phyloP scores from a whole-genome alignment of 2,113 vertebrate species.

The Syngnathus floridae region DNA sequence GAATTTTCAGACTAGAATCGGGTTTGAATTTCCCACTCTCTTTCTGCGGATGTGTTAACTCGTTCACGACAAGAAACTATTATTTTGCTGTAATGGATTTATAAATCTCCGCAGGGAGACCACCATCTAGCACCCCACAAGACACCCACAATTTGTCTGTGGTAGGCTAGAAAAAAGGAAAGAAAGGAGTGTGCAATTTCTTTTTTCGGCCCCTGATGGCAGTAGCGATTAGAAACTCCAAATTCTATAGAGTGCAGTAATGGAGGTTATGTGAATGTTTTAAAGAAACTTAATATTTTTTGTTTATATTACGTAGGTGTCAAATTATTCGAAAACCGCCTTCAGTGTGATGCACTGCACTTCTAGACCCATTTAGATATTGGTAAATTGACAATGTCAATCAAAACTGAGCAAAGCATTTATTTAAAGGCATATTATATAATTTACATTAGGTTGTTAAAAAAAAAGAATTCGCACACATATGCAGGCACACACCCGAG shows the following conservation, averaged over 20 bases:
- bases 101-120: too few relatives aligned
- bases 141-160: too few relatives aligned
- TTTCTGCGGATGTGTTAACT: too few relatives aligned
- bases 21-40: neutral
- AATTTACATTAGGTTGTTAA: neutral
- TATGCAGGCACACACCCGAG: neutral
- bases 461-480: neutral
- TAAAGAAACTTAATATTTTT: neutral
- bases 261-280: neutral
- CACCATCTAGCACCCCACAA: too few relatives aligned
- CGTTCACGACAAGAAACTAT: too few relatives aligned
- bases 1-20: too few relatives aligned
- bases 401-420: neutral
- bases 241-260: neutral
- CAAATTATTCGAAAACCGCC: too few relatives aligned
- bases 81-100: too few relatives aligned
- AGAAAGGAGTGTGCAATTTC: too few relatives aligned
- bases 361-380: neutral
- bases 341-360: neutral
- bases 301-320: neutral
- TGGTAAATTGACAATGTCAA: neutral
- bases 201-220: too few relatives aligned
- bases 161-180: too few relatives aligned
- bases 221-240: too few relatives aligned
- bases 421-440: neutral